phyloP scores from a whole-genome alignment of 2,113 vertebrate species.

The Raja brachyura region DNA sequence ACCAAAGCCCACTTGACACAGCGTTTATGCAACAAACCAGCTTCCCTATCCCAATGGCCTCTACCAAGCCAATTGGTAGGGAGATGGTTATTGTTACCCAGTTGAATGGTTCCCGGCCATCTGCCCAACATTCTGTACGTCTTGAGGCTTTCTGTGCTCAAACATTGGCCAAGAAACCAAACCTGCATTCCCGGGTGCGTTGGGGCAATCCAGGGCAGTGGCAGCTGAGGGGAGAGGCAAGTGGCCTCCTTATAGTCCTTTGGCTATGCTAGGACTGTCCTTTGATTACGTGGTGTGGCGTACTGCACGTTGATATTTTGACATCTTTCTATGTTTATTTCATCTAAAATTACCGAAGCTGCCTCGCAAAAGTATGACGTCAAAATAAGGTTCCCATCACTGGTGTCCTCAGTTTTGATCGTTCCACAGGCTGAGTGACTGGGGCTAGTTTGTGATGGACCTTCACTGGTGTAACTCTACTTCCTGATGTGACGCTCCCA shows the following conservation, averaged over 20 bases:
- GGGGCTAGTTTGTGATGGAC: not conserved
- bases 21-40: no score
- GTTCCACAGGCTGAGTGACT: not conserved
- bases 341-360: not conserved
- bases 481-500: not conserved
- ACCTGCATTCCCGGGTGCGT: not conserved
- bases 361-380: not conserved
- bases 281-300: not conserved
- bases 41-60: not conserved
- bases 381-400: not conserved
- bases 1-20: not conserved
- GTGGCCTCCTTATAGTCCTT: not conserved
- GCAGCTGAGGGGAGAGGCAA: not conserved
- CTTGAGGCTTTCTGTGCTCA: not conserved
- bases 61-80: not conserved
- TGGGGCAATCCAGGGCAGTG: not conserved
- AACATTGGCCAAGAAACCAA: not conserved
- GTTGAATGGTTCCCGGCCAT: not conserved
- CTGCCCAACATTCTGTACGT: not conserved
- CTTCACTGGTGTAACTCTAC: not conserved
- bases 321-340: not conserved
- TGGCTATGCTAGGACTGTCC: not conserved
- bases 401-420: not conserved
- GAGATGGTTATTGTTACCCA: not conserved
- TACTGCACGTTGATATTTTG: slow-evolving; percentile 4